Evolutionary conservation across 2,888 invertebrate species (phyloP).

Genomic region (Toxonevra muliebris): DNA sequence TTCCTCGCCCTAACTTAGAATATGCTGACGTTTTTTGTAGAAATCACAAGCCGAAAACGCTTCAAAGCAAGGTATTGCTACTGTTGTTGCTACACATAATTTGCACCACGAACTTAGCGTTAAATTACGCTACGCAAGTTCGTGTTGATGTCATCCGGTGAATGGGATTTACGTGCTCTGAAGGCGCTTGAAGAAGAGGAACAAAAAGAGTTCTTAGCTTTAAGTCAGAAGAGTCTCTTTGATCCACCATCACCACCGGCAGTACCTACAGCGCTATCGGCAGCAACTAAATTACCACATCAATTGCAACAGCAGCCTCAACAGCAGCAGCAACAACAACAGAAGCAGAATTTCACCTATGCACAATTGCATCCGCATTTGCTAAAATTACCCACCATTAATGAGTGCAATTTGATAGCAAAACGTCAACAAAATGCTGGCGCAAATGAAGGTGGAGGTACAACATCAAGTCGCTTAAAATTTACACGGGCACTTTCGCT

Average conservation of each 20-base stretch:
- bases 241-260: slow-evolving; percentile 50
- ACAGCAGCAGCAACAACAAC: slow-evolving; percentile 31
- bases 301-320: slow-evolving; percentile 13
- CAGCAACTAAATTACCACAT: slow-evolving; percentile 24
- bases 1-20: too few species aligned
- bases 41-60: too few species aligned
- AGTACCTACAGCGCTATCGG: slow-evolving; percentile 29
- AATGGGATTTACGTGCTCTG: slow-evolving; percentile 64
- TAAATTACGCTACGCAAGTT: background rate
- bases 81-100: too few species aligned
- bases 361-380: slow-evolving; percentile 57
- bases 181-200: slow-evolving; percentile 65
- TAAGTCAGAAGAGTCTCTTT: slow-evolving; percentile 60
- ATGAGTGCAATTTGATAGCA: slow-evolving; percentile 56
- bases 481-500: slow-evolving; percentile 57
- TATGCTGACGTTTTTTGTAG: too few species aligned
- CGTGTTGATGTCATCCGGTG: slow-evolving; percentile 63
- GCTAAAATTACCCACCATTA: slow-evolving; percentile 60
- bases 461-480: slow-evolving; percentile 47
- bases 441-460: slow-evolving; percentile 22
- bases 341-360: slow-evolving; percentile 43
- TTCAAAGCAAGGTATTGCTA: too few species aligned
- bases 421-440: slow-evolving; percentile 33
- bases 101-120: background rate
- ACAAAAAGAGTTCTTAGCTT: slow-evolving; percentile 60